phyloP scores from a whole-genome alignment of 2,888 invertebrate genomes.

The Drosophila helvetica region DNA sequence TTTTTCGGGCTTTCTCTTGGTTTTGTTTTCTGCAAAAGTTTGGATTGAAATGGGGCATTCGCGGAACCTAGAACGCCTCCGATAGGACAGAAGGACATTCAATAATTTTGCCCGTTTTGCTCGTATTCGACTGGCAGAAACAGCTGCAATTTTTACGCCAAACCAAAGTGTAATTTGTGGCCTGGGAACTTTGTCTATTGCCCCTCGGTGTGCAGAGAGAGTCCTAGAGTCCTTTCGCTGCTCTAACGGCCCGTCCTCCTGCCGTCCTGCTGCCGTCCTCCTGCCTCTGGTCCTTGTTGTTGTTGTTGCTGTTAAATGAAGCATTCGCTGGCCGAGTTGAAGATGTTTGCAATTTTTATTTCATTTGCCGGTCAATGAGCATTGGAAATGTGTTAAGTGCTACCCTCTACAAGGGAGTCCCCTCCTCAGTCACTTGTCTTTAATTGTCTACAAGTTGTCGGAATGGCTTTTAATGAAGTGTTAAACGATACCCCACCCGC shows the following conservation, averaged over 20 bases:
- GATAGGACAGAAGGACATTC: constrained; percentile 50
- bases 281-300: too few relatives aligned
- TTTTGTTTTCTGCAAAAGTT: neutral
- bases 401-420: constrained; percentile 16
- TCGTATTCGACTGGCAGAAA: constrained; percentile 54
- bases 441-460: constrained; percentile 77
- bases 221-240: neutral
- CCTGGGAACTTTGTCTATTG: constrained; percentile 74
- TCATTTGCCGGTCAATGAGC: constrained; percentile 78
- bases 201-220: constrained; percentile 46
- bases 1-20: neutral
- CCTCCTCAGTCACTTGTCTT: constrained; percentile 53
- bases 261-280: too few relatives aligned
- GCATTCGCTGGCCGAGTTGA: constrained; percentile 64
- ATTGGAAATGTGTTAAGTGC: constrained; percentile 77
- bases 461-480: constrained; percentile 73
- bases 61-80: neutral
- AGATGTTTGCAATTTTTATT: constrained; percentile 78
- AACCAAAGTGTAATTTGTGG: constrained; percentile 77
- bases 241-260: too few relatives aligned
- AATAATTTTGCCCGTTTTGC: constrained; percentile 67
- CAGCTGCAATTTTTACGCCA: constrained; percentile 77
- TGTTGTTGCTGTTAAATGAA: constrained; percentile 73
- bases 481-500: constrained; percentile 46
- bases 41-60: neutral